Percentiles rank a stretch among this genome's conserved stretches.
These are phyloP conservation scores for Odocoileus virginianus DNA, from an alignment of 2,113 vertebrate genomes.

Conservation along the genomic window DNA sequence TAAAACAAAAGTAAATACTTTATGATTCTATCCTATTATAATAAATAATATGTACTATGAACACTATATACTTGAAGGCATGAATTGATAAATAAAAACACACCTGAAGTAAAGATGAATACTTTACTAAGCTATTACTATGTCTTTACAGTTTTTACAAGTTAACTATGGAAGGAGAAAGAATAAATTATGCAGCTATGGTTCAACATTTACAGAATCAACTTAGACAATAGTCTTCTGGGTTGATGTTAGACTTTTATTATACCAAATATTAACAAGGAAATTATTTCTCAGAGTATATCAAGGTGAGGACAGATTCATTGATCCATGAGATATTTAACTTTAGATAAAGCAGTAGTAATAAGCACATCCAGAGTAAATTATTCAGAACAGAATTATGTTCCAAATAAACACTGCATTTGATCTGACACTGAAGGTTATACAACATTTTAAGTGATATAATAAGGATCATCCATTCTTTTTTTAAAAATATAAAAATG, in stretches of 20 bases:
- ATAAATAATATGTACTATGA: background rate
- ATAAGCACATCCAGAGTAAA: background rate
- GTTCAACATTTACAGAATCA: background rate
- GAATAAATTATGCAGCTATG: background rate
- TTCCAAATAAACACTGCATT: background rate
- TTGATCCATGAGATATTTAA: background rate
- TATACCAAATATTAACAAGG: background rate
- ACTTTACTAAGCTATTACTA: background rate
- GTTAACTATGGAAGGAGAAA: background rate
- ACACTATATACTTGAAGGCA: background rate
- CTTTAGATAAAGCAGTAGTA: background rate
- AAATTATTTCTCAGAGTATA: background rate
- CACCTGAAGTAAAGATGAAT: background rate
- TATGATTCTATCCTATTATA: background rate
- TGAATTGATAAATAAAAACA: background rate
- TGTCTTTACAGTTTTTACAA: background rate
- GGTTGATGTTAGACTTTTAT: background rate
- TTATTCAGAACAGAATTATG: background rate
- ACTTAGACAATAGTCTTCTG: background rate
- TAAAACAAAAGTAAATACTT: background rate
- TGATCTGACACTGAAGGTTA: background rate
- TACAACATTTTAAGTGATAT: background rate
- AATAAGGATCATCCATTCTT: background rate
- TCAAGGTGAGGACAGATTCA: background rate
- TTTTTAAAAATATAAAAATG: background rate